Base-by-base conservation (phyloP, 2,113 vertebrate species). In the Myxocyprinus asiaticus region DNA sequence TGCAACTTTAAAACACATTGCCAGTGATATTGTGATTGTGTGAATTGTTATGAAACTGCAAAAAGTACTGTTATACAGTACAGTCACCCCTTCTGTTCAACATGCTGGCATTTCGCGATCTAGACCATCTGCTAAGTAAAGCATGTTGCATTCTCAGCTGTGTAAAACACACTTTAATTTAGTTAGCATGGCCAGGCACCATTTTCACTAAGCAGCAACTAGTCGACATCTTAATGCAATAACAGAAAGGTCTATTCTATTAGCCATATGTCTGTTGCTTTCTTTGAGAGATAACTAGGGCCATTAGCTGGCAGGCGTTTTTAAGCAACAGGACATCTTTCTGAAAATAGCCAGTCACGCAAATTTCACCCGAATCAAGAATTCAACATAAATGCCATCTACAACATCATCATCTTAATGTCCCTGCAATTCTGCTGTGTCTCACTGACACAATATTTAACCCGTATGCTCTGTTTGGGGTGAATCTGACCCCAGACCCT, bases 231-330 rank as follows among this genome's bases (percentile, higher is more conserved):
- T 17, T 83, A 83, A 83, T 79, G 58, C 33, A 82, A 81, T 85
- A 81, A 84, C 0, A 9, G 48, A 85, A 85, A 87, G 82, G 80
- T 83, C 76, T 84, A 66, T 84, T 87, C 80, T 80, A 85, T 85
- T 83, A 86, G 62, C 62, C 44, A 9, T 17, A 63, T 50, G 61
- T 51, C 75, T 78, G 43, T 77, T 81, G 64, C 65, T 82, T 78
- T 55, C 59, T 65, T 67, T 22, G 51, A 56, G 15, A 33, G 58
- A 78, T 66, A 33, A 44, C 61, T 59, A 69, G 76, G 43, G 58
- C 75, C 62, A 73, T 85, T 75, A 81, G 56, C 67, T 68, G 63
- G 3, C 12, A 74, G 62, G 63, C 50, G 68, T 63, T 81, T 82
- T 43, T 73, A 77, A 82, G 76, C 58, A 69, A 73, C 76, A 62